phyloP scores from a whole-genome alignment of 2,797 vertebrate genomes.

The Hippoglossus hippoglossus region DNA sequence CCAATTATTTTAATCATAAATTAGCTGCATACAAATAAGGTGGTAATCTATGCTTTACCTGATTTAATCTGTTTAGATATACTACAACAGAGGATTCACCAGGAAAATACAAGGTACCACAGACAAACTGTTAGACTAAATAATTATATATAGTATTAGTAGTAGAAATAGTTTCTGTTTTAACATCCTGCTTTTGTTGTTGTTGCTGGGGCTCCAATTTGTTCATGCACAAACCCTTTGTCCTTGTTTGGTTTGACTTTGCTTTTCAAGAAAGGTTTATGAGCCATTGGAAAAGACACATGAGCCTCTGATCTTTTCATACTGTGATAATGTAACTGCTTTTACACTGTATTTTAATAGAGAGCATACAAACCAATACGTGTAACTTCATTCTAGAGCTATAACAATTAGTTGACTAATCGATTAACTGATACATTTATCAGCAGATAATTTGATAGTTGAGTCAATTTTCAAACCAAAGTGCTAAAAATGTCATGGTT shows the following conservation, averaged over 20 bases:
- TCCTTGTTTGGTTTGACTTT: conserved; percentile 1
- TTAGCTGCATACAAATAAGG: too few relatives aligned
- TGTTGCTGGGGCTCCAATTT: neutral
- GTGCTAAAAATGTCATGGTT: too few relatives aligned
- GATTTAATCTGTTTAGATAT: neutral
- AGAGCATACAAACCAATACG: neutral
- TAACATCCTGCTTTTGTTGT: neutral
- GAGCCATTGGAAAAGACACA: neutral
- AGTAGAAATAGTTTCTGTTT: neutral
- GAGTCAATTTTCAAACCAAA: too few relatives aligned
- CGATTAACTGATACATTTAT: too few relatives aligned
- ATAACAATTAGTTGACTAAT: neutral
- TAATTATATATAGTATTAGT: too few relatives aligned
- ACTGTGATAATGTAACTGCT: neutral
- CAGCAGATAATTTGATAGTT: too few relatives aligned
- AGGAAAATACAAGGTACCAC: too few relatives aligned
- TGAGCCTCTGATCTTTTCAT: neutral
- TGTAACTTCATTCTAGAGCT: neutral
- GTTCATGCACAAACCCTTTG: too few relatives aligned
- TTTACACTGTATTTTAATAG: neutral
- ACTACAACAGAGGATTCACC: too few relatives aligned
- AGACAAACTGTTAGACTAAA: too few relatives aligned
- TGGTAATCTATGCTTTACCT: neutral
- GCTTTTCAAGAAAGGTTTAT: conserved; percentile 2
- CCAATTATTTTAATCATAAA: too few relatives aligned